Conservation (phyloP, 2,797 vertebrate genomes). For the Emydoidea blandingii region DNA sequence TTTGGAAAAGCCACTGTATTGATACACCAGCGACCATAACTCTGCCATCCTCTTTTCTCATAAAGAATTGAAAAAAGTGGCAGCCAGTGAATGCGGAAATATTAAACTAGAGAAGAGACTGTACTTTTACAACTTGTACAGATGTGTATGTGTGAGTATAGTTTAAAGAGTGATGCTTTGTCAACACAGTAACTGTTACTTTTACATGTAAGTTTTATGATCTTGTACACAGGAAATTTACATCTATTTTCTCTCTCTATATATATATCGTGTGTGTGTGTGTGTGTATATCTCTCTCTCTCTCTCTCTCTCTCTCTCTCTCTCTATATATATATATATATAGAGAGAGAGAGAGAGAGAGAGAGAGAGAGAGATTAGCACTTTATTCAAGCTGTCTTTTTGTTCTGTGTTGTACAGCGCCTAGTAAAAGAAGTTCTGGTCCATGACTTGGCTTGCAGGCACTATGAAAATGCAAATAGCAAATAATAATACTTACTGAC, state of each 20-base stretch:
- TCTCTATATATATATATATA: too few relatives aligned
- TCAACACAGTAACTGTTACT: neutral
- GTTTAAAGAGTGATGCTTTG: neutral
- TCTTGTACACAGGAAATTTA: neutral
- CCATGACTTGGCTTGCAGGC: neutral
- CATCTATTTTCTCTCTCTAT: neutral
- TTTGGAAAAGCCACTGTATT: neutral
- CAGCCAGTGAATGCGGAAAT: neutral
- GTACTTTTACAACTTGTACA: neutral
- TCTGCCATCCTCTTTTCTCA: neutral
- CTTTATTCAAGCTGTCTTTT: neutral
- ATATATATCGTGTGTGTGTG: too few relatives aligned
- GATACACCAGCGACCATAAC: neutral
- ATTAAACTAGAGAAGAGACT: neutral
- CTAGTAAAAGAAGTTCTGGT: neutral
- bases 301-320: too few relatives aligned
- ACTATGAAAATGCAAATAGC: neutral
- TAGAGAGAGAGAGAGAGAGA: too few relatives aligned
- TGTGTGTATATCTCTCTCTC: too few relatives aligned
- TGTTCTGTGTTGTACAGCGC: neutral
- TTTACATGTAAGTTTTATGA: neutral
- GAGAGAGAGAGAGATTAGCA: neutral
- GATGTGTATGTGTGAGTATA: neutral
- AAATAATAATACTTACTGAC: neutral
- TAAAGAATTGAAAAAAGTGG: neutral